These are phyloP conservation scores for Phalacrocorax aristotelis DNA, from an alignment of 2,113 vertebrate species.

Conservation along the genomic window DNA sequence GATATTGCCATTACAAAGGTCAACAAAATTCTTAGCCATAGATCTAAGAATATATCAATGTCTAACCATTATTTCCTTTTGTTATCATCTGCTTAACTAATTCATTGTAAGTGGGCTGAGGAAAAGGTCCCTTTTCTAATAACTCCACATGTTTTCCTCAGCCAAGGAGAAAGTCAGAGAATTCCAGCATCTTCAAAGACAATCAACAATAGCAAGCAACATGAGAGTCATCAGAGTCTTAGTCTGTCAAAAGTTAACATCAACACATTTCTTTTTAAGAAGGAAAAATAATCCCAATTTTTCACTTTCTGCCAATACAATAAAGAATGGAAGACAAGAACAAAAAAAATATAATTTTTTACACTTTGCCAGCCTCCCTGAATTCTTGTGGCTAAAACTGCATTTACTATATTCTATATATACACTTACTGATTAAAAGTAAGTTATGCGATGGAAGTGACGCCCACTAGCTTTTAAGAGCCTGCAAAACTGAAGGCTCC, in stretches of 20 bases:
- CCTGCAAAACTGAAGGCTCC: neutral
- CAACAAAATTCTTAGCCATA: neutral
- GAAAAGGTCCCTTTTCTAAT: neutral
- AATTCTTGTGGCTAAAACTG: neutral
- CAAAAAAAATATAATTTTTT: neutral
- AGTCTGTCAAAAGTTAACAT: neutral
- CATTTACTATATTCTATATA: neutral
- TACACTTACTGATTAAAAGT: neutral
- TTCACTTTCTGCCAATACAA: neutral
- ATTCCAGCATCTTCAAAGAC: neutral
- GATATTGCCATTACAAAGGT: neutral
- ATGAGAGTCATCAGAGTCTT: neutral
- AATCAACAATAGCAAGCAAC: neutral
- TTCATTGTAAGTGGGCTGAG: neutral
- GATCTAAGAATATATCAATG: neutral
- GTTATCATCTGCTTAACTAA: neutral
- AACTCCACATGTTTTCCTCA: neutral
- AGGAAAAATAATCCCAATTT: neutral
- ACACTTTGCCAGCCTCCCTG: neutral
- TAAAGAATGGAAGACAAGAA: neutral
- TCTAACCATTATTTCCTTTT: neutral
- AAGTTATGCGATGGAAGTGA: fast-evolving
- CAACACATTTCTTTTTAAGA: neutral
- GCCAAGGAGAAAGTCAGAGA: neutral
- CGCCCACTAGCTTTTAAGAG: neutral